phyloP scores from a whole-genome alignment of 1,140 invertebrate species.

The Drosophila bocqueti region DNA sequence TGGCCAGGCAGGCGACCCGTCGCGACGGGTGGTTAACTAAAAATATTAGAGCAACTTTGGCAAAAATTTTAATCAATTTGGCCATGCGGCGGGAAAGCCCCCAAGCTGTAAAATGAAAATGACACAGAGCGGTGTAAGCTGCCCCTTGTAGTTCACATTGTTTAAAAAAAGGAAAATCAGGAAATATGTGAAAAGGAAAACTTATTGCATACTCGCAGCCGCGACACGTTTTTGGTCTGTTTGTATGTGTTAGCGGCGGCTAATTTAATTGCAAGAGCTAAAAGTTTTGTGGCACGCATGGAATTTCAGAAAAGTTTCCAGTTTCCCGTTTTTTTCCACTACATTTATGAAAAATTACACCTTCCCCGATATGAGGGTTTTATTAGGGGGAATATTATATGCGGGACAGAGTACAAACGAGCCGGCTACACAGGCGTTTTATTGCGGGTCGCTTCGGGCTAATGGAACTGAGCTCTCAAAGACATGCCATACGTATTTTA shows the following conservation, averaged over 20 bases:
- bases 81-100: conserved; percentile 1
- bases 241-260: conserved; percentile 42
- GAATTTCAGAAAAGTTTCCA: conserved; percentile 61
- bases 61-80: conserved; percentile 79
- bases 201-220: conserved; percentile 55
- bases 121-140: conserved; percentile 54
- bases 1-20: conserved; percentile 32
- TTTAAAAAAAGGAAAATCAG: conserved; percentile 6
- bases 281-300: conserved; percentile 69
- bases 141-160: conserved; percentile 22
- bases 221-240: conserved; percentile 38
- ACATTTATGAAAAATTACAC: conserved; percentile 24
- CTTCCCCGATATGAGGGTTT: background rate
- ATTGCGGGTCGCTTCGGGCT: conserved; percentile 7
- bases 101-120: conserved; percentile 56
- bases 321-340: conserved; percentile 13
- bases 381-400: background rate
- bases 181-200: conserved; percentile 51
- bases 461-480: conserved; percentile 25
- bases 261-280: conserved; percentile 74
- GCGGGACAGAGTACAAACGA: background rate
- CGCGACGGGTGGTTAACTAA: conserved; percentile 59
- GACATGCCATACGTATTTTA: conserved; percentile 26
- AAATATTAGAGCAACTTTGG: conserved; percentile 62
- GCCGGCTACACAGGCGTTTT: background rate